Base-by-base conservation (phyloP, 1,140 invertebrate species). In the Drosophila tsacasi region DNA sequence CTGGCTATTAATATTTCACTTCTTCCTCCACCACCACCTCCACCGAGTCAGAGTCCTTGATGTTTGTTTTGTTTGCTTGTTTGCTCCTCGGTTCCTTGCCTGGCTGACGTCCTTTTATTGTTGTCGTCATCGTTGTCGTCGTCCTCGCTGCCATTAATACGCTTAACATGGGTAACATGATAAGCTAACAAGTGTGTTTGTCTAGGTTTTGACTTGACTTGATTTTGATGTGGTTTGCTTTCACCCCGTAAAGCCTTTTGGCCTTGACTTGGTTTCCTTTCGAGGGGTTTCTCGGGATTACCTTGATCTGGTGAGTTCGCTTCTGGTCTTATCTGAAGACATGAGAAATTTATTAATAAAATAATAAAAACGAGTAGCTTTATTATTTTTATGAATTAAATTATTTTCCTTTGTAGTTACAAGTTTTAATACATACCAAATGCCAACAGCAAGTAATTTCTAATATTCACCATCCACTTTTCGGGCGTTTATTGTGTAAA, bases 171-270 rank as follows among this genome's bases (percentile, higher is more conserved):
- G 79, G 85, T 85, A 90, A 85, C 85, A 89, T 91, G 85, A 91
- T 89, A 89, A 90, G 85, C 85, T 81, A 90, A 89, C 85, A 90
- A 89, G 84, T 82, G 75, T 89, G 84, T 90, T 89, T 89, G 85
- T 81, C 84, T 89, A 84, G 81, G 78, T 69, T 79, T 80, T 85
- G 78, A 85, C 85, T 90, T 79, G 84, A 78, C 85, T 90, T 79
- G 84, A 78, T 84, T 89, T 78, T 89, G 61, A 80, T 77, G 72
- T 83, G 79, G 69, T 76, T 86, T 39, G 37, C 42, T 23, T 25
- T 68, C 69, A 59, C 55, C 52, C 42, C 23, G 35, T 44, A 65
- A 63, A 63, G 63, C 15, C 50, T 59, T 79, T 46, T 39, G 57
- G 84, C 65, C 85, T 84, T 84, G 81, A 67, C 61, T 76, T 37